A percentile compares a stretch with the other conserved stretches of the same genome.
phyloP scores from a whole-genome alignment of 2,113 vertebrate genomes.

The Melanerpes aurifrons region DNA sequence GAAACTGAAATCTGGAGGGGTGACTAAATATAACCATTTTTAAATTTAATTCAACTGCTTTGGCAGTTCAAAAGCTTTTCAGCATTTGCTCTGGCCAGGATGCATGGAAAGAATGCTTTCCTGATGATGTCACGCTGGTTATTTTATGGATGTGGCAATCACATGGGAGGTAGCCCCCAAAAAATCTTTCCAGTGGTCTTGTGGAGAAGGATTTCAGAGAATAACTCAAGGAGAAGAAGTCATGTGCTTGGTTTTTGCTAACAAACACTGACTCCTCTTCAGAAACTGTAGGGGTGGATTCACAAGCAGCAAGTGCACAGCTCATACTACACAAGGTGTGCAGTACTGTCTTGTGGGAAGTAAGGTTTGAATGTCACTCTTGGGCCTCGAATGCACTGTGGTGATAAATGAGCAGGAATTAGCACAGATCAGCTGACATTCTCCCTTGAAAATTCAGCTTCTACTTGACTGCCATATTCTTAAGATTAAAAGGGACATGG shows the following conservation, averaged over 20 bases:
- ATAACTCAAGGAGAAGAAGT: not conserved
- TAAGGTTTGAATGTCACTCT: not conserved
- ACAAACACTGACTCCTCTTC: not conserved
- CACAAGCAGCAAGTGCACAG: not conserved
- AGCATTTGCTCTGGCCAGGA: conserved; percentile 41
- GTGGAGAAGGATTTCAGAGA: not conserved
- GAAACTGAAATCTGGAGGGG: conserved; percentile 7
- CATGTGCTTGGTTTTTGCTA: not conserved
- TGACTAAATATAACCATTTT: conserved; percentile 29
- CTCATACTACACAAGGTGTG: not conserved
- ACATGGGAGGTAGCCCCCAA: not conserved
- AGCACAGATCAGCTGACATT: not conserved
- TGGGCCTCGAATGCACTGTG: not conserved
- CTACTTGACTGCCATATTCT: not conserved
- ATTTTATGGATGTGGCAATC: not conserved
- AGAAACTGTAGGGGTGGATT: not conserved
- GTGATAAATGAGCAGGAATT: conserved; percentile 30
- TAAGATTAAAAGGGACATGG: not conserved
- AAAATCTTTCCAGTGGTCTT: not conserved
- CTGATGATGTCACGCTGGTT: conserved; percentile 20
- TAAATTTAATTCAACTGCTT: conserved; percentile 30
- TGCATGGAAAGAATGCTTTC: conserved; percentile 31
- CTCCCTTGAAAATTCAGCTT: conserved; percentile 20
- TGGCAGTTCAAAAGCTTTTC: conserved; percentile 35
- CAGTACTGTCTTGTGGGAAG: not conserved